A percentile compares a stretch with the other conserved stretches of the same genome.
Conservation (phyloP, 1,140 invertebrate genomes). For the Pogonognathellus flavescens region DNA sequence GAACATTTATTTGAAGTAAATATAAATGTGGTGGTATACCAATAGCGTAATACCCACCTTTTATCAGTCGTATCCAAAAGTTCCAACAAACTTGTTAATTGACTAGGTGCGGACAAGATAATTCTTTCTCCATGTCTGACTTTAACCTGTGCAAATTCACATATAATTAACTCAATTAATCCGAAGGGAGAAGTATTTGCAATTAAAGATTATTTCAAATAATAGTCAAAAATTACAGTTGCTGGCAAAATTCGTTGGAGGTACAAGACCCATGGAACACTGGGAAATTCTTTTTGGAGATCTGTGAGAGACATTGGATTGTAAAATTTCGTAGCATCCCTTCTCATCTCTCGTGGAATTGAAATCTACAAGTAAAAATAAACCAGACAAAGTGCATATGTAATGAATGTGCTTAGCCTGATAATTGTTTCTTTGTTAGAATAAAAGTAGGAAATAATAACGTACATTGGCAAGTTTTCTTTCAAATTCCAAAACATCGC, state of each 20-base stretch:
- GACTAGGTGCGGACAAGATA: conserved; percentile 85
- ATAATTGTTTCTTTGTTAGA: background rate
- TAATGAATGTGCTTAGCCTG: background rate
- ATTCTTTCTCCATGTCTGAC: conserved; percentile 81
- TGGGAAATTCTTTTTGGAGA: conserved; percentile 80
- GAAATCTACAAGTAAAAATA: conserved; percentile 79
- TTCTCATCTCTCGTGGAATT: conserved; percentile 87
- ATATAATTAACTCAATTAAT: too few species aligned
- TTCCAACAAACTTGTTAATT: conserved; percentile 78
- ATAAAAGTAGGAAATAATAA: conserved; percentile 57
- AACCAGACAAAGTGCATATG: background rate
- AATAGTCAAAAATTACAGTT: conserved; percentile 66
- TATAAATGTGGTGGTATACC: background rate
- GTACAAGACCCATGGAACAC: conserved; percentile 85
- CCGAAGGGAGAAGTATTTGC: background rate
- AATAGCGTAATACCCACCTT: conserved; percentile 70
- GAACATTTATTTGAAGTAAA: too few species aligned
- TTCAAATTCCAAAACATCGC: conserved; percentile 91
- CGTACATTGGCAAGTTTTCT: conserved; percentile 92
- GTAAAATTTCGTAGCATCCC: conserved; percentile 91
- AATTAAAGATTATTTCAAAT: conserved; percentile 13
- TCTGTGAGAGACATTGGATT: conserved; percentile 88
- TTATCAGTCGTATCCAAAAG: conserved; percentile 75
- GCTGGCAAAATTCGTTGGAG: conserved; percentile 81
- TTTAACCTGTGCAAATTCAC: conserved; percentile 68